phyloP scores from a whole-genome alignment of 2,797 vertebrate genomes.

The Gallinago nigripennis region DNA sequence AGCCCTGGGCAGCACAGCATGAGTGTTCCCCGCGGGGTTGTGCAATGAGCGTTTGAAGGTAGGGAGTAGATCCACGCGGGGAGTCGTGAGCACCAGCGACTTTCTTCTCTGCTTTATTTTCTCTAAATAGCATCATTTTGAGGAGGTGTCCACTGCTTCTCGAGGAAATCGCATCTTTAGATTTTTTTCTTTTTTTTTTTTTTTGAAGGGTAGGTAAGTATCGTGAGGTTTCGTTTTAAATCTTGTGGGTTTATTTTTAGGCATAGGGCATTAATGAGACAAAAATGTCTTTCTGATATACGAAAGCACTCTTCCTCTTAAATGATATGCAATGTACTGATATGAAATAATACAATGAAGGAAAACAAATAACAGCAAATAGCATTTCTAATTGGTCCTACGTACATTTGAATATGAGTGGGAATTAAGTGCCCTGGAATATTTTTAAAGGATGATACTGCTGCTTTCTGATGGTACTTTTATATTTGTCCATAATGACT shows the following conservation, averaged over 20 bases:
- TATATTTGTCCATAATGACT: not conserved
- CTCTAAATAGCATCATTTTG: not conserved
- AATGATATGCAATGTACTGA: not conserved
- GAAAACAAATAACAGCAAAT: conserved; percentile 11
- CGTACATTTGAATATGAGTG: not conserved
- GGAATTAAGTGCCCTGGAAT: conserved; percentile 8
- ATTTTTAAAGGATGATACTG: conserved; percentile 15
- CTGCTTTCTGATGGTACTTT: conserved; percentile 1
- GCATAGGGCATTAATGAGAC: not conserved
- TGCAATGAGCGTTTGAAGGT: not conserved
- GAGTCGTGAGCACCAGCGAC: not conserved
- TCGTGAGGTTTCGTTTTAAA: not conserved
- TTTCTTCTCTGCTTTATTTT: not conserved
- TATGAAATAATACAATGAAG: not conserved
- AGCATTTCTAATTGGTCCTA: conserved; percentile 12
- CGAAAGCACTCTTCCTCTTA: conserved; percentile 20
- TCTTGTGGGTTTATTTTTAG: conserved; percentile 30
- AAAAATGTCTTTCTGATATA: not conserved
- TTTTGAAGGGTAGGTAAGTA: not conserved
- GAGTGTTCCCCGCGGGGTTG: rapidly evolving
- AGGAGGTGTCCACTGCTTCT: not conserved
- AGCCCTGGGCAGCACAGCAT: not conserved
- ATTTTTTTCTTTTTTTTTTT: not conserved
- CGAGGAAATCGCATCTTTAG: not conserved
- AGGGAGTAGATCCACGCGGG: rapidly evolving